Evolutionary conservation across 2,888 invertebrate genomes (phyloP).

Genomic region (Schizaphis graminum): DNA sequence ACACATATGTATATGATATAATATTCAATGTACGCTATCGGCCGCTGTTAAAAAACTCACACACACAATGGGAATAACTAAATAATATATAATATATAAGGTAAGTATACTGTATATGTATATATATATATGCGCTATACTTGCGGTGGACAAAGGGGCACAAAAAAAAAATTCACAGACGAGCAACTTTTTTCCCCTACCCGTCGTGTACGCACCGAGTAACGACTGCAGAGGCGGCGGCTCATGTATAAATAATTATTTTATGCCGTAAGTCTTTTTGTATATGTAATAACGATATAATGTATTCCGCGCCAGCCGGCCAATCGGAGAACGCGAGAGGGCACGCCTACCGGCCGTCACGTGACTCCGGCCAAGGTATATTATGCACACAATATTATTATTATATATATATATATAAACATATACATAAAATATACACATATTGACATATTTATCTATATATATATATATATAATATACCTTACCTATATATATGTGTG

Average conservation of each 20-base stretch:
- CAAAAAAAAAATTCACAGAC: conserved; percentile 35
- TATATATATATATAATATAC: background rate
- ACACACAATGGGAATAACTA: background rate
- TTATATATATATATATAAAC: background rate
- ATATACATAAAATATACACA: background rate
- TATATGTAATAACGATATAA: conserved; percentile 26
- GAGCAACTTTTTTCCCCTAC: conserved; percentile 49
- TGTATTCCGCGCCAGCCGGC: conserved; percentile 48
- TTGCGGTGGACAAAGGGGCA: conserved; percentile 8
- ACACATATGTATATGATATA: background rate
- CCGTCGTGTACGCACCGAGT: background rate
- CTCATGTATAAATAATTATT: conserved; percentile 59
- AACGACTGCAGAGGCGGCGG: conserved; percentile 38
- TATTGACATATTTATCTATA: background rate
- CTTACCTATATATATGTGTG: background rate
- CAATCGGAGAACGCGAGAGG: conserved; percentile 44
- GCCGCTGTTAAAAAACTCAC: background rate
- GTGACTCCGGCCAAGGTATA: conserved; percentile 32
- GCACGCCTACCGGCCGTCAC: conserved; percentile 60
- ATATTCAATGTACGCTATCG: conserved; percentile 1
- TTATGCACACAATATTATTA: too few relatives aligned
- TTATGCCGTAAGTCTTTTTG: conserved; percentile 49
- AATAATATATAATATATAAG: background rate
- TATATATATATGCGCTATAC: background rate
- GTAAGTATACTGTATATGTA: background rate